These are phyloP conservation scores for Dastarcus helophoroides DNA, from an alignment of 2,888 invertebrate species.

Conservation along the genomic window DNA sequence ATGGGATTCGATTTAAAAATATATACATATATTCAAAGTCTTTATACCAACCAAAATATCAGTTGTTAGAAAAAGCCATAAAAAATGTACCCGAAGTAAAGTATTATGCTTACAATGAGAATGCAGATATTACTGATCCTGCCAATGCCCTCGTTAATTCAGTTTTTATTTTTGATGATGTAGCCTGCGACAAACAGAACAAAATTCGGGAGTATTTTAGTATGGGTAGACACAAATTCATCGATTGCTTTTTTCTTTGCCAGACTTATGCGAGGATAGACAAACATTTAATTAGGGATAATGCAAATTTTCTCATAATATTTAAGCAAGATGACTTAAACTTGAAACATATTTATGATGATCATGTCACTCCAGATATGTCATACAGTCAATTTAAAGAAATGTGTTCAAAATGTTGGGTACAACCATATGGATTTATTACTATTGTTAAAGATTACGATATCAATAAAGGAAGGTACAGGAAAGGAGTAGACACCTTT, in stretches of 20 bases:
- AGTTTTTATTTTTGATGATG: constrained; percentile 32
- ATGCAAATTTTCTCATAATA: constrained; percentile 5
- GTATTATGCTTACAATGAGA: constrained; percentile 17
- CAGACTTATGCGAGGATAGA: constrained; percentile 4
- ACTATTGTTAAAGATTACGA: constrained; percentile 5
- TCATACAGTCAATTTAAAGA: constrained; percentile 4
- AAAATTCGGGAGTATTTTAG: too few species aligned
- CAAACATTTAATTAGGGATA: constrained; percentile 8
- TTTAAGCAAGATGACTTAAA: constrained; percentile 9
- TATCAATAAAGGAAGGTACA: constrained; percentile 5
- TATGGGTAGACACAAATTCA: constrained; percentile 20
- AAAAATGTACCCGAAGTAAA: constrained; percentile 19
- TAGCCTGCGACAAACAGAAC: constrained; percentile 26
- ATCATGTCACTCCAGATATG: constrained; percentile 9
- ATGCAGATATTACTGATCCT: constrained; percentile 17
- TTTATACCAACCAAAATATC: constrained; percentile 25
- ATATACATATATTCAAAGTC: constrained; percentile 28
- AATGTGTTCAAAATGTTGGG: constrained; percentile 5
- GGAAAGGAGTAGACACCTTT: too few species aligned
- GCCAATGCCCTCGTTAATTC: constrained; percentile 21
- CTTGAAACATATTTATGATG: constrained; percentile 7
- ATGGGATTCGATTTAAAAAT: constrained; percentile 30
- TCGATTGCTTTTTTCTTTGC: constrained; percentile 19
- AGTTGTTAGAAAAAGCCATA: constrained; percentile 16
- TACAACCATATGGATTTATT: constrained; percentile 2